Percentiles rank a stretch among this genome's conserved stretches.
These are phyloP conservation scores for Tipula lateralis DNA, from an alignment of 2,888 invertebrate species.

Conservation along the genomic window DNA sequence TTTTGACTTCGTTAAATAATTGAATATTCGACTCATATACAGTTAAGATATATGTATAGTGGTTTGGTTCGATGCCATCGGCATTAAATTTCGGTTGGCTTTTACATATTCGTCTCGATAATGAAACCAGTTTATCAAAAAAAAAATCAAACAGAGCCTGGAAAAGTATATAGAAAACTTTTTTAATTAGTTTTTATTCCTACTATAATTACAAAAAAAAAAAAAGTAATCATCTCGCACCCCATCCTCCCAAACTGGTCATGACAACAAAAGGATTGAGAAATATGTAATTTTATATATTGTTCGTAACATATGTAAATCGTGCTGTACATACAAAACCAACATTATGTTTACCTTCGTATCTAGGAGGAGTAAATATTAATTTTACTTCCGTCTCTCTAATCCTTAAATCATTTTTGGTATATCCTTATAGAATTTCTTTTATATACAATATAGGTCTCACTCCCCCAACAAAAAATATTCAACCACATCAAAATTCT, in stretches of 20 bases:
- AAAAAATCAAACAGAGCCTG: background rate
- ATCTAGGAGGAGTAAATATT: background rate
- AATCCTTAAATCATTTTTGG: background rate
- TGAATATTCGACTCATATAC: background rate
- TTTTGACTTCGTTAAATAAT: background rate
- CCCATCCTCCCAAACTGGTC: background rate
- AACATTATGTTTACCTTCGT: background rate
- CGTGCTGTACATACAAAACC: background rate
- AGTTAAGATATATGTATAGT: background rate
- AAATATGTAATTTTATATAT: background rate
- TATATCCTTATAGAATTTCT: background rate
- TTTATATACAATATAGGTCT: background rate
- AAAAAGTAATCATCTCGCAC: background rate
- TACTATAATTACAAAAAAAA: background rate
- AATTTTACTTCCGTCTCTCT: background rate
- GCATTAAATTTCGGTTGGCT: background rate
- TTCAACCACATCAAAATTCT: background rate
- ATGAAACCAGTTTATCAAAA: background rate
- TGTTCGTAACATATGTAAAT: background rate
- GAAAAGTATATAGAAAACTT: background rate
- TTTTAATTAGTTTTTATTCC: background rate
- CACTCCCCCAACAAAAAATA: background rate
- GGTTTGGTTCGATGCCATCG: background rate
- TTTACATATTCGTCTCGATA: background rate
- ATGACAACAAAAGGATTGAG: background rate